Evolutionary conservation across 2,113 vertebrate species (phyloP).

Genomic region (Girardinichthys multiradiatus): DNA sequence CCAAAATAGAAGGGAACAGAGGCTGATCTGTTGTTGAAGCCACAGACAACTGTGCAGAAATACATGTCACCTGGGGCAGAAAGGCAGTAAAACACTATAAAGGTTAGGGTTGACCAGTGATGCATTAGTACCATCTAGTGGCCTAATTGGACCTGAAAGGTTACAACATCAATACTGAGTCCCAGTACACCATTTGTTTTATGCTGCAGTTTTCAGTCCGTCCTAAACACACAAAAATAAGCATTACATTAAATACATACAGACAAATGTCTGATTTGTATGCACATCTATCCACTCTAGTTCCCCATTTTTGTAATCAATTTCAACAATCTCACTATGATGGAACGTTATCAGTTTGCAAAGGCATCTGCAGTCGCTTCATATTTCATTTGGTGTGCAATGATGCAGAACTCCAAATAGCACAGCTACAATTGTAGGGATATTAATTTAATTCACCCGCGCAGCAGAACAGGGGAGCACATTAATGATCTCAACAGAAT

Average conservation of each 20-base stretch:
- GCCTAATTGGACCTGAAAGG: slow-evolving; percentile 35
- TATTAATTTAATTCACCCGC: slow-evolving; percentile 61
- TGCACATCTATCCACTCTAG: slow-evolving; percentile 19
- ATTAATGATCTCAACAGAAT: slow-evolving; percentile 63
- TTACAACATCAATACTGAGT: slow-evolving; percentile 38
- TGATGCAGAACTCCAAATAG: slow-evolving; percentile 62
- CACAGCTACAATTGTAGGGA: slow-evolving; percentile 43
- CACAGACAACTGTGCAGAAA: slow-evolving; percentile 34
- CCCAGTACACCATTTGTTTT: slow-evolving; percentile 8
- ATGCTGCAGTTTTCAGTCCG: background rate
- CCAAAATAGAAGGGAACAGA: slow-evolving; percentile 41
- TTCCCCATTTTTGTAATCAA: slow-evolving; percentile 30
- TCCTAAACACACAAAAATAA: slow-evolving; percentile 15
- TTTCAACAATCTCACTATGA: slow-evolving; percentile 47
- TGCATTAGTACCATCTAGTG: slow-evolving; percentile 77
- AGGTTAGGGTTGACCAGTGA: slow-evolving; percentile 62
- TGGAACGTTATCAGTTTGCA: slow-evolving; percentile 40
- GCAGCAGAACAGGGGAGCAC: slow-evolving; percentile 36
- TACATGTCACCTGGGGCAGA: slow-evolving; percentile 29
- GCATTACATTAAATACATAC: slow-evolving; percentile 12
- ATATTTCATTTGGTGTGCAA: slow-evolving; percentile 63
- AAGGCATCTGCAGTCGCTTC: slow-evolving; percentile 41
- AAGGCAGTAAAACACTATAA: slow-evolving; percentile 21
- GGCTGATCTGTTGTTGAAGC: slow-evolving; percentile 31
- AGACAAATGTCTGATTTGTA: slow-evolving; percentile 28